Evolutionary conservation across 2,797 vertebrate species (phyloP).

Genomic region (Ambastaia sidthimunki): DNA sequence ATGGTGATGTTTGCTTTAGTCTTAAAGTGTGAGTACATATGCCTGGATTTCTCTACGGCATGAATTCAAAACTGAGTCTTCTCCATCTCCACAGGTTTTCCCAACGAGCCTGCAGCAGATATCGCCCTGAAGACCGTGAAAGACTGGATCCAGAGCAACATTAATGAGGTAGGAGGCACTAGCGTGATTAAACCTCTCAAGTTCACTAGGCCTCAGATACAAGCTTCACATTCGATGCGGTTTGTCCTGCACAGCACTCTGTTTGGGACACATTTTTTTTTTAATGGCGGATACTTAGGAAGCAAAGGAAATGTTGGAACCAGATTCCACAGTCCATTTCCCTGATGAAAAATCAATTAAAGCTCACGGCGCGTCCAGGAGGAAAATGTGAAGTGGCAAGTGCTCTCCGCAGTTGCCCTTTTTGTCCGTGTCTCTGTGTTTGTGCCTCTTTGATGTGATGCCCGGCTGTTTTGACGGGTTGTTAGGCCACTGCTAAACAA

Average conservation of each 20-base stretch:
- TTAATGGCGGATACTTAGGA: not conserved
- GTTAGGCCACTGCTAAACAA: not conserved
- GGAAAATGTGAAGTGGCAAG: slow-evolving; percentile 43
- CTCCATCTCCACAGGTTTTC: slow-evolving; percentile 84
- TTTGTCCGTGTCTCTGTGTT: slow-evolving; percentile 10
- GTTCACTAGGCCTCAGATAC: not conserved
- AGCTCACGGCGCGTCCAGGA: slow-evolving; percentile 23
- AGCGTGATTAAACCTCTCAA: too few relatives aligned
- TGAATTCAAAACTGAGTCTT: slow-evolving; percentile 38
- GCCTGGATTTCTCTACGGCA: slow-evolving; percentile 6
- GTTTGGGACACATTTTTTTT: not conserved
- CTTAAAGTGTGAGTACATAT: slow-evolving; percentile 36
- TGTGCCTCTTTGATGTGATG: not conserved
- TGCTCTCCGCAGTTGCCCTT: not conserved
- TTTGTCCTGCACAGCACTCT: not conserved
- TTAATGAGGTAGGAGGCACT: slow-evolving; percentile 83
- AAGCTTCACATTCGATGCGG: not conserved
- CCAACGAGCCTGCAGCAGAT: slow-evolving; percentile 92
- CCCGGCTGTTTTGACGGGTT: not conserved
- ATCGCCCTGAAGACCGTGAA: slow-evolving; percentile 91
- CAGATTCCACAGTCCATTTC: slow-evolving; percentile 33
- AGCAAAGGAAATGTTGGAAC: slow-evolving; percentile 8
- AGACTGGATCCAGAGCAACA: slow-evolving; percentile 89
- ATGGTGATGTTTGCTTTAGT: slow-evolving; percentile 26
- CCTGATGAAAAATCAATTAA: slow-evolving; percentile 47